Evolutionary conservation across 2,888 invertebrate species (phyloP), one percentile per base, ranked within the genome.

Genomic region (Seira sanloemensis): DNA sequence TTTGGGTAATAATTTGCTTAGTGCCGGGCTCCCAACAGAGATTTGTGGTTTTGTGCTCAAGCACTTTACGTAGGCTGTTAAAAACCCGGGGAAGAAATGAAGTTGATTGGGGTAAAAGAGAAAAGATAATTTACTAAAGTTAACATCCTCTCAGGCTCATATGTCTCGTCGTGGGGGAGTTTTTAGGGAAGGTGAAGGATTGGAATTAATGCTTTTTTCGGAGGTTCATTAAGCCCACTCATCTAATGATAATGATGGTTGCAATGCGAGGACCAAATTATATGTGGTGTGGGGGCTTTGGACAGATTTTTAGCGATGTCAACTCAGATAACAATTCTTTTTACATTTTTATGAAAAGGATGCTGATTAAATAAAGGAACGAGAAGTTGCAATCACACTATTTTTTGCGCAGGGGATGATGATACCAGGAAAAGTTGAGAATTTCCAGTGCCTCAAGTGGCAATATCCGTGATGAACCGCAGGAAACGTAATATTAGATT

Each of bases 141-240:
- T n/a, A 18, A 80, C 74, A 79, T 68, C 66, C 69, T 80, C 75
- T 80, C 74, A 80, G 74, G 68, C 68, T 72, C 79, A 79, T 79
- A 79, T 79, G 79, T 79, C 79, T 75, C 80, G 12, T 75, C 74
- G 69, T 80, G 80, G 73, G 73, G 58, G 58, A 58, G 37, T n/a
- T n/a, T n/a, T n/a, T n/a, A n/a, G 37, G 37, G 37, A 37, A 37
- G 37, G 58, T 58, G 58, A 58, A 58, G 58, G 58, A 58, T 58
- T 58, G 5, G 58, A 58, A 58, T 58, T 58, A 58, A 58, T 58
- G 58, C 58, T 4, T 58, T 18, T 58, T 2, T 58, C 37, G 58
- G 18, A 18, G 58, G 58, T 58, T 58, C 58, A 58, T 58, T 58
- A 58, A 58, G 58, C 7, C 58, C 18, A 58, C 5, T 18, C 4